phyloP scores from a whole-genome alignment of 2,888 invertebrate species.

The Teinopalpus imperialis region DNA sequence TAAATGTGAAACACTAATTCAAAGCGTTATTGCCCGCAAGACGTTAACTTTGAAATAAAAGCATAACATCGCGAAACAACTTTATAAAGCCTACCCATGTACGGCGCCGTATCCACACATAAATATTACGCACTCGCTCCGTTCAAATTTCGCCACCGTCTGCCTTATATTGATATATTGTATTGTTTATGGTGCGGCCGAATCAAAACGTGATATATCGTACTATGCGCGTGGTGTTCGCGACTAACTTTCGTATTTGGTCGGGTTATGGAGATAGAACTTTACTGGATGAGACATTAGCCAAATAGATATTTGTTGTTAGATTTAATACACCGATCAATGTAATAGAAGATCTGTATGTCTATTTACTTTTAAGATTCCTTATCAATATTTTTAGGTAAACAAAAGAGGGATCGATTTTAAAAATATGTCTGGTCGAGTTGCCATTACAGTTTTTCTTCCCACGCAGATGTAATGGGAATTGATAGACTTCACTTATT shows the following conservation, averaged over 20 bases:
- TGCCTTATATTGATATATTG: constrained; percentile 82
- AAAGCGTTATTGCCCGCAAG: constrained; percentile 32
- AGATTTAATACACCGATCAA: too few species aligned
- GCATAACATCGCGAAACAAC: constrained; percentile 37
- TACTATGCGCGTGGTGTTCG: constrained; percentile 69
- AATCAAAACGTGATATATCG: constrained; percentile 82
- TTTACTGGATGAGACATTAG: constrained; percentile 47
- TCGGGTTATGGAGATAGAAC: constrained; percentile 59
- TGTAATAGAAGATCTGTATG: too few species aligned
- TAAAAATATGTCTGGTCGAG: too few species aligned
- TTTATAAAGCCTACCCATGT: constrained; percentile 41
- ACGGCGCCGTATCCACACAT: constrained; percentile 50
- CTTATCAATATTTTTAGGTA: too few species aligned
- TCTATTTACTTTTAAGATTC: too few species aligned
- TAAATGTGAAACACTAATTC: constrained; percentile 28
- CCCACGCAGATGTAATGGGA: too few species aligned
- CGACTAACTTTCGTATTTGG: constrained; percentile 79
- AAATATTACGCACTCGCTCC: constrained; percentile 77
- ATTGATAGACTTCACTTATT: too few species aligned
- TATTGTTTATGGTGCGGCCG: constrained; percentile 81
- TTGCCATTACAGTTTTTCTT: too few species aligned
- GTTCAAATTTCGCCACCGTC: constrained; percentile 81
- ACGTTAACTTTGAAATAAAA: constrained; percentile 36
- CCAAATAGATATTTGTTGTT: not conserved
- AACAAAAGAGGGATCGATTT: too few species aligned